These are phyloP conservation scores for Tragopan temminckii DNA, from an alignment of 2,797 vertebrate genomes.

Conservation along the genomic window DNA sequence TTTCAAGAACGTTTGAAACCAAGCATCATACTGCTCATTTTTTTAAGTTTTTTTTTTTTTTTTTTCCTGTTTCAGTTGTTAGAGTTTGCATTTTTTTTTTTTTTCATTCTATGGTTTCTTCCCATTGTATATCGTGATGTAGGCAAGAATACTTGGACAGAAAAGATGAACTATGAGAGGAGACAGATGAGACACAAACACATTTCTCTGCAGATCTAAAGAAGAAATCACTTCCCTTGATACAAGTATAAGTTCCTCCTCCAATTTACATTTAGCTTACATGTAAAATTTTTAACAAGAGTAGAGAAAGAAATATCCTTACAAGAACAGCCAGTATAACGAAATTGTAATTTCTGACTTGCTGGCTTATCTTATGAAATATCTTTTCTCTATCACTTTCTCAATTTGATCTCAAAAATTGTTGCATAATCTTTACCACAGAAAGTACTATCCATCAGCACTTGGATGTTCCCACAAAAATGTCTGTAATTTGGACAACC, in stretches of 20 bases:
- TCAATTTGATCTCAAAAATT: slow-evolving; percentile 18
- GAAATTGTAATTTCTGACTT: not conserved
- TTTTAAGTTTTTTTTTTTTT: not conserved
- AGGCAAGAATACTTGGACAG: not conserved
- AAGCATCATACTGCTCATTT: not conserved
- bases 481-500: not conserved
- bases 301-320: not conserved
- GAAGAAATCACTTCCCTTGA: not conserved
- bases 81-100: no score
- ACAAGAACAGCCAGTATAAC: not conserved
- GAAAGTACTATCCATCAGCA: slow-evolving; percentile 1
- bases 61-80: not conserved
- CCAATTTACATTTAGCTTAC: not conserved
- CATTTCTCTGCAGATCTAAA: not conserved
- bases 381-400: not conserved
- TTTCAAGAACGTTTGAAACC: slow-evolving; percentile 15
- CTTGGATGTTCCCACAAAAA: slow-evolving; percentile 28
- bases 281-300: not conserved
- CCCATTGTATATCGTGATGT: not conserved
- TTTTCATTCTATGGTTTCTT: not conserved
- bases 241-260: not conserved
- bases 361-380: not conserved
- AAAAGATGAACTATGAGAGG: not conserved
- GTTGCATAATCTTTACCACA: not conserved
- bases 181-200: not conserved